These are phyloP conservation scores for Gnatocerus cornutus DNA, from an alignment of 2,888 invertebrate species.

Conservation along the genomic window DNA sequence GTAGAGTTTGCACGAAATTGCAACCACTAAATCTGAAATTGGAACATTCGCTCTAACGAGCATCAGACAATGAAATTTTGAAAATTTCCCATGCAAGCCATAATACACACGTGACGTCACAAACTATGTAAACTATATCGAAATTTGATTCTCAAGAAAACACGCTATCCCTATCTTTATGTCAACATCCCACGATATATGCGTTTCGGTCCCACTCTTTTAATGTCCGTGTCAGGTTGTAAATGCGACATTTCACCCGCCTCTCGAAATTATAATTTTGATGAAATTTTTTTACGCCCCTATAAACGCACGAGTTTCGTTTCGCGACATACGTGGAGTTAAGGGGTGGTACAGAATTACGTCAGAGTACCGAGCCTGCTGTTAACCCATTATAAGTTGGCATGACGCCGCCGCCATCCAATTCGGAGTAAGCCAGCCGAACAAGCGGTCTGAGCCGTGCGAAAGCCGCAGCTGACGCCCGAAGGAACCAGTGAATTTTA, in stretches of 20 bases:
- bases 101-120: neutral
- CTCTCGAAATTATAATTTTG: slow-evolving; percentile 25
- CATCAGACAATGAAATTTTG: too few species aligned
- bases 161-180: too few species aligned
- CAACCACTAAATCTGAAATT: slow-evolving; percentile 1
- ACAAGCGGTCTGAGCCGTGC: slow-evolving; percentile 48
- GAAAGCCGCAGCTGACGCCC: slow-evolving; percentile 49
- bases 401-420: slow-evolving; percentile 31
- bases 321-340: too few species aligned
- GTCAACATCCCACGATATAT: too few species aligned
- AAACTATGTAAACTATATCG: neutral
- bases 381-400: slow-evolving; percentile 48
- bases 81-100: too few species aligned
- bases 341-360: slow-evolving; percentile 15
- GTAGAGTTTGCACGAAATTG: slow-evolving; percentile 2
- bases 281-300: slow-evolving; percentile 23
- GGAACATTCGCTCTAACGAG: too few species aligned
- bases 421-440: slow-evolving; percentile 47
- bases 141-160: too few species aligned
- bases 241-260: slow-evolving; percentile 18
- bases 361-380: slow-evolving; percentile 34
- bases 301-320: slow-evolving; percentile 8
- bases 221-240: slow-evolving; percentile 21
- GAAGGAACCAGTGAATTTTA: slow-evolving; percentile 47
- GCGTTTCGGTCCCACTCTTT: slow-evolving; percentile 1